A percentile compares a stretch with the other conserved stretches of the same genome.
These are phyloP conservation scores for Herpailurus yagouaroundi DNA, from an alignment of 2,113 vertebrate species.

Conservation along the genomic window DNA sequence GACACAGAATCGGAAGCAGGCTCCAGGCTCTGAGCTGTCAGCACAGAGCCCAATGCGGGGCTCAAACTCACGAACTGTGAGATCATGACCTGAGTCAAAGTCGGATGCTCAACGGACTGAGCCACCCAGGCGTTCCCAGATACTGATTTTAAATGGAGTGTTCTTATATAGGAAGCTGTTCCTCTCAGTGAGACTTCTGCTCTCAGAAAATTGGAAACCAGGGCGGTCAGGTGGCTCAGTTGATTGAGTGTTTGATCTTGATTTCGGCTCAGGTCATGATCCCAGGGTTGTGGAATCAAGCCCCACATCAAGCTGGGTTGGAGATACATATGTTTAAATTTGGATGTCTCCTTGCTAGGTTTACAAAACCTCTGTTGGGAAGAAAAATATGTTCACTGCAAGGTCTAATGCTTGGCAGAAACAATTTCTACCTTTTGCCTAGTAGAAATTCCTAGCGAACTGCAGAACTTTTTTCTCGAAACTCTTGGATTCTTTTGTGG, in stretches of 20 bases:
- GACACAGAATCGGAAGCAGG: too few relatives aligned
- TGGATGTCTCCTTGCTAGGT: not conserved
- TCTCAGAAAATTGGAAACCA: not conserved
- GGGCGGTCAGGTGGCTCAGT: not conserved
- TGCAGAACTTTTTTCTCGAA: not conserved
- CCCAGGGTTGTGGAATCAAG: too few relatives aligned
- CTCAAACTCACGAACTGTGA: too few relatives aligned
- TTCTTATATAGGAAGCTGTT: not conserved
- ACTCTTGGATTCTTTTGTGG: not conserved
- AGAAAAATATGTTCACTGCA: not conserved
- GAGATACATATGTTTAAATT: constrained; percentile 13
- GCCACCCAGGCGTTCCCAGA: not conserved
- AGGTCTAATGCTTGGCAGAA: not conserved
- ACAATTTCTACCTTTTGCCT: not conserved
- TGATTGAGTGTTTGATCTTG: too few relatives aligned
- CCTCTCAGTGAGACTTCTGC: not conserved
- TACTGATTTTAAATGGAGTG: not conserved
- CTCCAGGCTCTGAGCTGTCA: too few relatives aligned
- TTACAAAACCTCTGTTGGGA: not conserved
- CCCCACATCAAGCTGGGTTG: not conserved
- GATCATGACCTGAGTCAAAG: too few relatives aligned
- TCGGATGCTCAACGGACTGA: too few relatives aligned
- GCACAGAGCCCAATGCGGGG: too few relatives aligned
- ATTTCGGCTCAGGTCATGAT: too few relatives aligned
- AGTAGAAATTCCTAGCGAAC: not conserved